Conservation (phyloP, 2,113 vertebrate genomes). For the Oryctolagus cuniculus region mOryCun1.1 NC_091441.1:37589001-37589500, state of each 20-base stretch:
- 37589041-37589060: neutral
- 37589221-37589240: neutral
- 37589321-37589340: neutral
- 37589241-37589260: neutral
- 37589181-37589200: neutral
- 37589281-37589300: neutral
- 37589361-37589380: neutral
- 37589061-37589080: neutral
- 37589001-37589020: neutral
- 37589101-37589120: neutral
- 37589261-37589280: neutral
- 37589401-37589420: neutral
- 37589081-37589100: neutral
- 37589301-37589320: neutral
- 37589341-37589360: neutral
- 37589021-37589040: neutral
- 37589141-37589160: neutral
- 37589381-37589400: conserved; percentile 9
- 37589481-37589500: neutral
- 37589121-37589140: neutral
- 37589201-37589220: neutral
- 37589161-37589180: neutral
- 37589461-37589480: neutral
- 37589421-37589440: neutral
- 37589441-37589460: neutral